phyloP scores from a whole-genome alignment of 1,140 invertebrate species.

The Pachypeltis micranthus region DNA sequence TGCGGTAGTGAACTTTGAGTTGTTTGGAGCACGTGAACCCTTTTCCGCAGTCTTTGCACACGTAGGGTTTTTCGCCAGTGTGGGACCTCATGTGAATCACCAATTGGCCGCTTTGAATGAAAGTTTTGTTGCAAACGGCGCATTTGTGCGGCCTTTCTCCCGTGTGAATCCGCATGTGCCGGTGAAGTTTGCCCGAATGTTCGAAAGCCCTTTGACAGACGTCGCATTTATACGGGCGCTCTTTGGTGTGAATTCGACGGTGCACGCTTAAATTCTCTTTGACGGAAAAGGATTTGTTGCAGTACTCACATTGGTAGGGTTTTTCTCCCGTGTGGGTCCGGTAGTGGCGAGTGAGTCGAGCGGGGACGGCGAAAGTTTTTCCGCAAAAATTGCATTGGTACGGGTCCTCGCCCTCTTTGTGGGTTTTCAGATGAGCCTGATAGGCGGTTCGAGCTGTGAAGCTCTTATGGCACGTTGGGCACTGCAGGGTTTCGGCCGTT shows the following conservation, averaged over 20 bases:
- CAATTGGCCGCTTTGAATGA: conserved; percentile 76
- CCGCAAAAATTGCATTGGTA: conserved; percentile 82
- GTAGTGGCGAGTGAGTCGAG: conserved; percentile 81
- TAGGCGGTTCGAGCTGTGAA: conserved; percentile 46
- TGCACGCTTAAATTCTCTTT: conserved; percentile 87
- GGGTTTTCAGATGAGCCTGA: conserved; percentile 45
- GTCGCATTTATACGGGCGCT: conserved; percentile 73
- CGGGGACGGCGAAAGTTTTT: conserved; percentile 83
- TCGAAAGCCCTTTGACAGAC: conserved; percentile 85
- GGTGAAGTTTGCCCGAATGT: conserved; percentile 80
- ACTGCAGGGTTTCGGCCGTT: conserved; percentile 33
- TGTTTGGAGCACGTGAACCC: conserved; percentile 85
- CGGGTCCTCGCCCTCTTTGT: conserved; percentile 55
- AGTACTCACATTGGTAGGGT: conserved; percentile 82
- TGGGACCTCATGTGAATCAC: conserved; percentile 77
- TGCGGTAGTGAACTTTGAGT: conserved; percentile 71
- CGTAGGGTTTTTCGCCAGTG: conserved; percentile 83
- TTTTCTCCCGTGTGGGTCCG: conserved; percentile 78
- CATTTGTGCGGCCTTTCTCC: conserved; percentile 89
- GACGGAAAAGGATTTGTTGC: conserved; percentile 81
- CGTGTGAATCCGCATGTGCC: conserved; percentile 86
- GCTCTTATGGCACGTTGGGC: conserved; percentile 44
- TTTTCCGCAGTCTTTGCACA: conserved; percentile 73
- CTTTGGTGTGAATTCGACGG: conserved; percentile 81
- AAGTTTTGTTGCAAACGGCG: conserved; percentile 80